A percentile compares a stretch with the other conserved stretches of the same genome.
phyloP scores from a whole-genome alignment of 2,888 invertebrate species.

The Chrysodeixis includens region DNA sequence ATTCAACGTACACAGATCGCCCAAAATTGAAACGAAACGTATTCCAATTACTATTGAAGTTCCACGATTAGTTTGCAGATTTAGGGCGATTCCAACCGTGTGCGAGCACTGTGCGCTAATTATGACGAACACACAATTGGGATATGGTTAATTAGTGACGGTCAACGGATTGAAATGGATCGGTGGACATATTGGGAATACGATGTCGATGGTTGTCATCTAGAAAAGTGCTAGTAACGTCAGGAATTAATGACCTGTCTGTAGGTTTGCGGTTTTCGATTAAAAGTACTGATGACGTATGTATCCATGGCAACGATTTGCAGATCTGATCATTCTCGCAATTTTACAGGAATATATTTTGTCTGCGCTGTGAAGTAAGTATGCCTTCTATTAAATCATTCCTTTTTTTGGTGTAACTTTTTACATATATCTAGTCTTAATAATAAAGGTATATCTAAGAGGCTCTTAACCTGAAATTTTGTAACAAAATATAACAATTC shows the following conservation, averaged over 20 bases:
- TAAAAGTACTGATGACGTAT: too few species aligned
- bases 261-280: too few species aligned
- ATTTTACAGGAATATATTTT: too few species aligned
- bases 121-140: slow-evolving; percentile 49
- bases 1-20: slow-evolving; percentile 39
- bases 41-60: slow-evolving; percentile 55
- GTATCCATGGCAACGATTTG: too few species aligned
- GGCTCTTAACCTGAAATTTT: too few species aligned
- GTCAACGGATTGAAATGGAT: slow-evolving; percentile 22
- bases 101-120: slow-evolving; percentile 57
- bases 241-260: not conserved
- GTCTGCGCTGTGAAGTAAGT: too few species aligned
- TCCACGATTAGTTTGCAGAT: slow-evolving; percentile 55
- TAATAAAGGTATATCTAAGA: too few species aligned
- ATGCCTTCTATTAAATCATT: too few species aligned
- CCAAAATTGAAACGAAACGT: slow-evolving; percentile 51
- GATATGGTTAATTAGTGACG: slow-evolving; percentile 42
- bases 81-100: slow-evolving; percentile 46
- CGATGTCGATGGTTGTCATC: not conserved
- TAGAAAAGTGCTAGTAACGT: not conserved
- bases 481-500: not conserved
- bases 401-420: too few species aligned
- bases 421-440: too few species aligned
- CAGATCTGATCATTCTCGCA: too few species aligned
- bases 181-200: not conserved